Conservation (phyloP, 2,888 invertebrate genomes). For the Hyalella azteca region DNA sequence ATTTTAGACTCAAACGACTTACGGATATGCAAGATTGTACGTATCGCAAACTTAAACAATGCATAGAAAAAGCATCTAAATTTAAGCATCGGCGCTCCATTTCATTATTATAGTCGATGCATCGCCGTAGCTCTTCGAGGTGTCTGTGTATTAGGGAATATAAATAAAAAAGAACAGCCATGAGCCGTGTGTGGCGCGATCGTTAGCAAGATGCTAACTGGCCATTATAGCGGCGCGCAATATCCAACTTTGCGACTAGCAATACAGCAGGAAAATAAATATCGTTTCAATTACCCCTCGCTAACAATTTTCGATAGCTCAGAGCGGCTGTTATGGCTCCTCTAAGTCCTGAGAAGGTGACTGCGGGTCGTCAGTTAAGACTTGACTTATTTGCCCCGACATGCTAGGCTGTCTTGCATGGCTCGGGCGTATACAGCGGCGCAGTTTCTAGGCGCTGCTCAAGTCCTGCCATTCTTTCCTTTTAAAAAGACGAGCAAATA, state of each 20-base stretch:
- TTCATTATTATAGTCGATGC: too few relatives aligned
- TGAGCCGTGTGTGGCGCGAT: conserved; percentile 14
- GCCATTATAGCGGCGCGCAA: conserved; percentile 13
- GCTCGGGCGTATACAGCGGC: too few relatives aligned
- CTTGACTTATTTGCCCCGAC: neutral
- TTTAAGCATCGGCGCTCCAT: too few relatives aligned
- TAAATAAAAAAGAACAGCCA: neutral
- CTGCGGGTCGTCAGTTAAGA: neutral
- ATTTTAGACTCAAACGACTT: too few relatives aligned
- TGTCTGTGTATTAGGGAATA: neutral
- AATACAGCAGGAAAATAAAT: conserved; percentile 33
- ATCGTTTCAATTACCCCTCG: conserved; percentile 27
- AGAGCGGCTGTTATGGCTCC: conserved; percentile 7
- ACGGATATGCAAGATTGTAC: too few relatives aligned
- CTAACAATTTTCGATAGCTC: conserved; percentile 34
- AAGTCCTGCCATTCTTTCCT: too few relatives aligned
- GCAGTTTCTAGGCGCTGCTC: too few relatives aligned
- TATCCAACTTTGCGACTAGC: conserved; percentile 15
- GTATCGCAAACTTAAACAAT: too few relatives aligned
- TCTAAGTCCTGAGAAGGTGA: neutral
- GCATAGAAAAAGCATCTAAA: too few relatives aligned
- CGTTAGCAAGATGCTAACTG: conserved; percentile 15
- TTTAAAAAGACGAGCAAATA: too few relatives aligned
- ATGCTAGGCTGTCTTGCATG: neutral
- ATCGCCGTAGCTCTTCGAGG: neutral